phyloP scores from a whole-genome alignment of 1,140 invertebrate genomes.

The Plutomurus gul region DNA sequence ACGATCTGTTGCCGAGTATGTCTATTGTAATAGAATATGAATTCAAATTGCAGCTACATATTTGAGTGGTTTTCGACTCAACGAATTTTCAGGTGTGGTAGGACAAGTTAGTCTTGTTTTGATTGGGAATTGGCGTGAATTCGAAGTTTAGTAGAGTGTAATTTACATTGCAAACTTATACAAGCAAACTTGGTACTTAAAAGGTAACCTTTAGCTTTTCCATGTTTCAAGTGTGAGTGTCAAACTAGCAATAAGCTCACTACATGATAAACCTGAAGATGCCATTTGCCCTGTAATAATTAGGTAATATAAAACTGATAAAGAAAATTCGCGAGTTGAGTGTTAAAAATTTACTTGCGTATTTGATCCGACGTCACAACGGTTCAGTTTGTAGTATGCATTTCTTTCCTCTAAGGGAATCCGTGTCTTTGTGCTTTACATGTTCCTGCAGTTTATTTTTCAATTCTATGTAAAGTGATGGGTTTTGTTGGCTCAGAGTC shows the following conservation, averaged over 20 bases:
- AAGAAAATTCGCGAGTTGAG: neutral
- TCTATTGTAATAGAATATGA: no score
- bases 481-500: neutral
- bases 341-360: neutral
- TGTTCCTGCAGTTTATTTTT: neutral
- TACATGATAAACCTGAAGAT: no score
- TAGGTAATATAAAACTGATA: neutral
- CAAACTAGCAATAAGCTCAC: no score
- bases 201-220: no score
- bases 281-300: neutral
- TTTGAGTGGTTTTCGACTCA: no score
- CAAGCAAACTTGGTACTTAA: no score
- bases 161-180: neutral
- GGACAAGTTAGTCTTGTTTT: slow-evolving; percentile 19
- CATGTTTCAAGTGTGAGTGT: no score
- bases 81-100: slow-evolving; percentile 6
- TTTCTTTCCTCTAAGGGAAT: no score
- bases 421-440: neutral
- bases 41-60: neutral
- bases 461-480: neutral
- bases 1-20: neutral
- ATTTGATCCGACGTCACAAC: neutral
- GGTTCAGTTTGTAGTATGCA: neutral
- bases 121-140: slow-evolving; percentile 23
- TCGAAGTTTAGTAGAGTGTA: neutral